phyloP scores from a whole-genome alignment of 2,113 vertebrate species.

The Nettapus auritus region DNA sequence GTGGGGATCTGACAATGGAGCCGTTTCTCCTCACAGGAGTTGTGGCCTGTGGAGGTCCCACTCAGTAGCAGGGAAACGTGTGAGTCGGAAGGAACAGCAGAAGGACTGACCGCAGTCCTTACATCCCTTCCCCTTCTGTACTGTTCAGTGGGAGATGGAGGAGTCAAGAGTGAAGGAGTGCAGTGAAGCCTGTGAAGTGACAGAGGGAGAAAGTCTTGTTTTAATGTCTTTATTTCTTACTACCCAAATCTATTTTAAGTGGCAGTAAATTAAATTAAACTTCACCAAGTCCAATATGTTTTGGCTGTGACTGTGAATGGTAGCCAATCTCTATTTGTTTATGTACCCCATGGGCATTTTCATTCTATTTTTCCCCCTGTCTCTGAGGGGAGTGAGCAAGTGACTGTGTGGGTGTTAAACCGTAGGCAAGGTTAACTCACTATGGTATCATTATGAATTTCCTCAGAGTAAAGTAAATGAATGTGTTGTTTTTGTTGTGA shows the following conservation, averaged over 20 bases:
- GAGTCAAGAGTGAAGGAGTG: not conserved
- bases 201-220: not conserved
- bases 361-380: not conserved
- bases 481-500: not conserved
- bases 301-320: not conserved
- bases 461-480: not conserved
- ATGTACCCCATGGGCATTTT: not conserved
- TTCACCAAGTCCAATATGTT: fast-evolving
- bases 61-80: not conserved
- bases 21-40: not conserved
- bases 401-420: not conserved
- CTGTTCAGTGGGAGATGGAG: not conserved
- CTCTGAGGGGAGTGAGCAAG: not conserved
- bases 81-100: not conserved
- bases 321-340: not conserved
- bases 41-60: not conserved
- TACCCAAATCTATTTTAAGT: not conserved
- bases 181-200: not conserved
- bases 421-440: not conserved
- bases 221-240: not conserved
- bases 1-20: fast-evolving
- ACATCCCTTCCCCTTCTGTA: fast-evolving
- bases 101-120: not conserved
- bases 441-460: not conserved
- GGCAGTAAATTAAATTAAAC: not conserved